These are phyloP conservation scores for Platycercus adscitus DNA, from an alignment of 2,113 vertebrate species.

Conservation along the genomic window DNA sequence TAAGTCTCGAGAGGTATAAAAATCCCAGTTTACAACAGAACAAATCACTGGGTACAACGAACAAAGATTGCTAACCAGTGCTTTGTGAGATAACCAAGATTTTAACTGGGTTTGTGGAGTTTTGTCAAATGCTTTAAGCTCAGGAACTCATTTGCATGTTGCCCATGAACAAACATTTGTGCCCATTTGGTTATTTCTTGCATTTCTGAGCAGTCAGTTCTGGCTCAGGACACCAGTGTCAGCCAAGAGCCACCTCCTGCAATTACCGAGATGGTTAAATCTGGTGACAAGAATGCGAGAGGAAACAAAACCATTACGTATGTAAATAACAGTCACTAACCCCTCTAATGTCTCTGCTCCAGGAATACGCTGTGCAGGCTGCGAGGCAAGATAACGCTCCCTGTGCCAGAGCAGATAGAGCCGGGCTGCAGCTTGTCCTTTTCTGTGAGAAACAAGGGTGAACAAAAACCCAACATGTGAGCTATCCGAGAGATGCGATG, in stretches of 20 bases:
- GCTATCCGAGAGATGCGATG: not conserved
- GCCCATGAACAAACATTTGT: not conserved
- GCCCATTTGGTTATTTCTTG: not conserved
- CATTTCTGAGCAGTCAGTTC: not conserved
- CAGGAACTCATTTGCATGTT: not conserved
- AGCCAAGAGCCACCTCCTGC: not conserved
- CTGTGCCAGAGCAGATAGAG: constrained; percentile 29
- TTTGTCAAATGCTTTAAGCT: not conserved
- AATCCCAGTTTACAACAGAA: not conserved
- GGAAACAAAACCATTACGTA: not conserved
- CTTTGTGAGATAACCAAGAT: not conserved
- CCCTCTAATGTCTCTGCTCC: constrained; percentile 18
- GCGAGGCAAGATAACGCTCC: constrained; percentile 28
- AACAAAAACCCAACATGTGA: not conserved
- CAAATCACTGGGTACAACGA: not conserved
- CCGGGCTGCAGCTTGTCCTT: not conserved
- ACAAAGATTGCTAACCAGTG: too few relatives aligned
- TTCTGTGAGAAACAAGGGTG: not conserved
- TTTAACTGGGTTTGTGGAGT: not conserved
- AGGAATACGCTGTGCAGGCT: not conserved
- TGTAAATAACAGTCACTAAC: constrained; percentile 22
- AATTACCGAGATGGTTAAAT: not conserved
- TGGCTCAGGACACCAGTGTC: not conserved
- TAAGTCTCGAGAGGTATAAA: not conserved
- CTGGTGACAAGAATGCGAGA: not conserved